Evolutionary conservation across 2,113 vertebrate species (phyloP).

Genomic region (Delphinapterus leucas): DNA sequence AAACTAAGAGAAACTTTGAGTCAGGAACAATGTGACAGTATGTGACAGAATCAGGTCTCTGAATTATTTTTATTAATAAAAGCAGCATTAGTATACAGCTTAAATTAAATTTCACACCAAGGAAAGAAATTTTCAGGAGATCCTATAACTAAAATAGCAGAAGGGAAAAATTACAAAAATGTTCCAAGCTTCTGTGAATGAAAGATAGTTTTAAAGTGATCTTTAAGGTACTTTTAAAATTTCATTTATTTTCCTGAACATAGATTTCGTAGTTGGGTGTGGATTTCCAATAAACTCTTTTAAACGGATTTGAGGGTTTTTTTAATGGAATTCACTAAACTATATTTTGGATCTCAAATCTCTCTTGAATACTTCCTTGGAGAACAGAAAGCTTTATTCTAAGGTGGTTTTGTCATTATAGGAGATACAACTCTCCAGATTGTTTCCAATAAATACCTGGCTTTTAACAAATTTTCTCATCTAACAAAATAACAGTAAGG

Average conservation of each 20-base stretch:
- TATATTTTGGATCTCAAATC: not conserved
- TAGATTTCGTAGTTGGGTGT: not conserved
- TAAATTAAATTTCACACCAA: not conserved
- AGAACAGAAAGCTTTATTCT: not conserved
- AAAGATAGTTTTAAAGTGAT: not conserved
- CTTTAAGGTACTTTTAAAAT: not conserved
- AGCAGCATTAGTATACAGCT: not conserved
- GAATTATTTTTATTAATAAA: slow-evolving; percentile 6
- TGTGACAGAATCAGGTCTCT: not conserved
- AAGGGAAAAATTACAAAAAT: not conserved
- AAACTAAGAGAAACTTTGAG: not conserved
- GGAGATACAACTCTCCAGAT: not conserved
- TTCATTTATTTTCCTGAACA: not conserved
- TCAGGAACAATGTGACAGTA: not conserved
- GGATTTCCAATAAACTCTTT: not conserved
- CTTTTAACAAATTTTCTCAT: not conserved
- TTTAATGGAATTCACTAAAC: not conserved
- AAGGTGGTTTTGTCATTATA: not conserved
- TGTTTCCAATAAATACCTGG: not conserved
- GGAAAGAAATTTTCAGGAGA: not conserved
- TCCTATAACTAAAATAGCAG: not conserved
- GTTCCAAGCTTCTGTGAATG: not conserved
- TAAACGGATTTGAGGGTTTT: not conserved
- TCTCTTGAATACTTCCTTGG: not conserved
- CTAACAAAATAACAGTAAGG: not conserved